Base-by-base conservation (phyloP, 2,113 vertebrate species). In the Gnathonemus echidnorhynchus region DNA sequence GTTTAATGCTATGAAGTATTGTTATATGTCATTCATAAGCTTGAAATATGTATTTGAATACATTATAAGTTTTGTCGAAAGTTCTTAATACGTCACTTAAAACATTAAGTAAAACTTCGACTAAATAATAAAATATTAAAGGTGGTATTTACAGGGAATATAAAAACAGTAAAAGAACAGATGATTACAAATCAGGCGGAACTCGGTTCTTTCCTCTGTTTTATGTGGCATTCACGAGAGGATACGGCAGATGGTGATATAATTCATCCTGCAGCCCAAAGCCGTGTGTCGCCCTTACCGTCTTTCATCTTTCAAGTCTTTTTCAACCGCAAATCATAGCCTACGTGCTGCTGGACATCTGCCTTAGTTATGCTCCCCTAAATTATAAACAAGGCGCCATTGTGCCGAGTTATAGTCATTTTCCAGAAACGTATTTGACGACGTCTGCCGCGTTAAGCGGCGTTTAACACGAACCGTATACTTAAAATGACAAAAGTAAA, bases 301-400 rank as follows among this genome's bases (percentile, higher is more conserved):
- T 80, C 35, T 46, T 85, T 85, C 45, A 46, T 85, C 42, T 85
- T 21, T 48, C 8, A 48, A 46, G 83, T 85, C 83, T 24, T 21
- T 85, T 45, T 85, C 42, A 85, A 11, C 83, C 45, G 83, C 83
- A 48, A 85, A 85, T 85, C 83, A 85, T 85, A 70, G 62, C 62
- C 62, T 70, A 48, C 45, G 19, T 45, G 45, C 45, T 24, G 45
- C 39, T 85, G 42, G 83, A 48, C 83, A 85, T 48, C 83, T 48
- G 83, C 83, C 83, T 85, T 85, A 85, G 83, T 85, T n/a, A 85
- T n/a, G 83, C 83, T n/a, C 39, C 42, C 83, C 19, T 46, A 85
- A 85, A 48, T 48, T 46, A 48, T 48, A 48, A 85, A 85, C 83
- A n/a, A 85, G 83, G 19, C 45, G 17, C 83, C 45, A 45, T 83